phyloP scores from a whole-genome alignment of 2,797 vertebrate genomes.

The Lepidocolaptes lacrymiger region DNA sequence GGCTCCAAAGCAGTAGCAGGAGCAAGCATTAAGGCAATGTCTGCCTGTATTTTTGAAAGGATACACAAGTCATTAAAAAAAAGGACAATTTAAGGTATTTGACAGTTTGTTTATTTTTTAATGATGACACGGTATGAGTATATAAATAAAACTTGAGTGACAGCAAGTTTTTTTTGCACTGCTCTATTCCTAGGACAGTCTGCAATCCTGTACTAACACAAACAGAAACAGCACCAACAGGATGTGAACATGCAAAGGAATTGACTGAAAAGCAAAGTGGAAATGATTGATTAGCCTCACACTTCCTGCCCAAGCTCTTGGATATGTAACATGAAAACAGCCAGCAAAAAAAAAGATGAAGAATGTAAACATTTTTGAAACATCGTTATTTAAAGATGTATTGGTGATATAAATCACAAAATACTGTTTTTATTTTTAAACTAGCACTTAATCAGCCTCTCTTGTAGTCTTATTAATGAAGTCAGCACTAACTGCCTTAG shows the following conservation, averaged over 20 bases:
- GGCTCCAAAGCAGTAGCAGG: neutral
- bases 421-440: conserved; percentile 48
- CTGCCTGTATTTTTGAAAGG: neutral
- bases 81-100: neutral
- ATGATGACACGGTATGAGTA: neutral
- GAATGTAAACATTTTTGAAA: conserved; percentile 23
- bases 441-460: conserved; percentile 36
- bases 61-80: neutral
- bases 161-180: neutral
- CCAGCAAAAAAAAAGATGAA: neutral
- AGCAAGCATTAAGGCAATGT: neutral
- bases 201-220: neutral
- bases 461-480: conserved; percentile 25
- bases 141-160: neutral
- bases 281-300: neutral
- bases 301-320: neutral
- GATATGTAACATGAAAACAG: neutral
- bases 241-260: neutral
- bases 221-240: neutral
- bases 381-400: neutral
- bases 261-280: neutral
- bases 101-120: neutral
- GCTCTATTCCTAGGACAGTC: neutral
- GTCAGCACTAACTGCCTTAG: conserved; percentile 10
- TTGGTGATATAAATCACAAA: neutral